A percentile compares a stretch with the other conserved stretches of the same genome.
Evolutionary conservation across 2,797 vertebrate species (phyloP).

Genomic region (Danio kyathit): DNA sequence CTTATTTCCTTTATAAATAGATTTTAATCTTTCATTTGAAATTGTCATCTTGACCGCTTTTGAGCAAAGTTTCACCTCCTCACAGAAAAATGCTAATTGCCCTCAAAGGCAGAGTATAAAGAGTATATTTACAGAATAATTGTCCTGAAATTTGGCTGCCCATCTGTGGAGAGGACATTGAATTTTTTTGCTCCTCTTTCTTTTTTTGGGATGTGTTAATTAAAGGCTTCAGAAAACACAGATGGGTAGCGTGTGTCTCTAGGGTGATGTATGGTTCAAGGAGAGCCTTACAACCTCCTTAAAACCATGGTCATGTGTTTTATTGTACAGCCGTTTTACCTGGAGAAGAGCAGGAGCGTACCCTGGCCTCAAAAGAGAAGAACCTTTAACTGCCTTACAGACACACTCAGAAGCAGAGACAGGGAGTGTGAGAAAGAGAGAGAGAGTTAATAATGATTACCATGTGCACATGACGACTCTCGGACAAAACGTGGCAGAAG

Average conservation of each 20-base stretch:
- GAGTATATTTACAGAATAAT: conserved; percentile 85
- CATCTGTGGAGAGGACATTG: conserved; percentile 84
- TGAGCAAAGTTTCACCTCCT: conserved; percentile 84
- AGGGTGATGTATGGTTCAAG: conserved; percentile 84
- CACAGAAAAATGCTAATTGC: conserved; percentile 86
- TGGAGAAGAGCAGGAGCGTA: conserved; percentile 69
- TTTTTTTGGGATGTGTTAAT: conserved; percentile 83
- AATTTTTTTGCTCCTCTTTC: conserved; percentile 79
- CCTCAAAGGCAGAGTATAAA: conserved; percentile 78
- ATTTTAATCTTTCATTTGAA: conserved; percentile 74
- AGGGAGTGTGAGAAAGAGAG: conserved; percentile 20
- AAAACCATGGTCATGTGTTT: conserved; percentile 74
- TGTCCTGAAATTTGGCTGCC: conserved; percentile 85
- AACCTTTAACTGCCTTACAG: conserved; percentile 42
- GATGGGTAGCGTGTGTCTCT: conserved; percentile 85
- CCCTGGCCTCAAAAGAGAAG: conserved; percentile 68
- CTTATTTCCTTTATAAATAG: conserved; percentile 83
- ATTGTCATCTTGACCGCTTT: conserved; percentile 76
- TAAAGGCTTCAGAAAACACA: conserved; percentile 88
- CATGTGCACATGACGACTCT: conserved; percentile 27
- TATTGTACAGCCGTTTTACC: conserved; percentile 61
- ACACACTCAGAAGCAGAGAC: conserved; percentile 33
- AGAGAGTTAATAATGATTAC: conserved; percentile 27
- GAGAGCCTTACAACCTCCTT: conserved; percentile 80
- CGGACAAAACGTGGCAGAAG: background rate